Percentiles rank a stretch among this genome's conserved stretches.
phyloP scores from a whole-genome alignment of 2,113 vertebrate genomes.

The Antigone vipio region DNA sequence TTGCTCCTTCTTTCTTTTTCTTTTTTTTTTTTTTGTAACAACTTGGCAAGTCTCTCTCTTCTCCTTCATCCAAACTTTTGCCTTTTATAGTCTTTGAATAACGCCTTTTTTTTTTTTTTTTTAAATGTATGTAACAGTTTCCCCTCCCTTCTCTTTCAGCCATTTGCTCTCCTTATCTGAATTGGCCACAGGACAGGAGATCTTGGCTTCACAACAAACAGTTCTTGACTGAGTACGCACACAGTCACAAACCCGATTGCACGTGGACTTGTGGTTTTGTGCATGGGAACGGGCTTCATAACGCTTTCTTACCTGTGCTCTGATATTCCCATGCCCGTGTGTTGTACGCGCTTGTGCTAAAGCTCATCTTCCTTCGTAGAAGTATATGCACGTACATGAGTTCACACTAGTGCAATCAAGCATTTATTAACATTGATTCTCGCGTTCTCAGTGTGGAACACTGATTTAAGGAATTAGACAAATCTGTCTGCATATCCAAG shows the following conservation, averaged over 20 bases:
- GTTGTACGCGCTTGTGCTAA: not conserved
- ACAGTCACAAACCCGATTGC: not conserved
- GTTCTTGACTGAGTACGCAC: not conserved
- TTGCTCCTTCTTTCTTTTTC: not conserved
- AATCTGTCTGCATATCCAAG: accelerated
- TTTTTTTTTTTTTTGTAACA: not conserved
- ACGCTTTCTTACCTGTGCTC: not conserved
- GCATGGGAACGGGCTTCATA: not conserved
- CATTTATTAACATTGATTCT: not conserved
- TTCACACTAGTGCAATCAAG: accelerated
- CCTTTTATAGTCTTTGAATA: conserved; percentile 68
- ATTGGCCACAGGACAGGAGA: not conserved
- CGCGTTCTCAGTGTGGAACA: accelerated
- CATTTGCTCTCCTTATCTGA: conserved; percentile 37
- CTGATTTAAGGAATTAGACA: not conserved
- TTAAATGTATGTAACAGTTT: not conserved
- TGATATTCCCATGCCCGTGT: accelerated
- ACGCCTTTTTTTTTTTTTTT: not conserved
- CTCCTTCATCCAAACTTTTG: conserved; percentile 54
- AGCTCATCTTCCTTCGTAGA: not conserved
- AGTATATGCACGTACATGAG: accelerated
- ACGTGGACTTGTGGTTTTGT: not conserved
- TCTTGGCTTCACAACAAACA: not conserved
- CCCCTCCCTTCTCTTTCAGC: conserved; percentile 26
- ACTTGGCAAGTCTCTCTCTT: conserved; percentile 34